Conservation (phyloP, 2,113 vertebrate genomes). For the Myotis davidii region DNA sequence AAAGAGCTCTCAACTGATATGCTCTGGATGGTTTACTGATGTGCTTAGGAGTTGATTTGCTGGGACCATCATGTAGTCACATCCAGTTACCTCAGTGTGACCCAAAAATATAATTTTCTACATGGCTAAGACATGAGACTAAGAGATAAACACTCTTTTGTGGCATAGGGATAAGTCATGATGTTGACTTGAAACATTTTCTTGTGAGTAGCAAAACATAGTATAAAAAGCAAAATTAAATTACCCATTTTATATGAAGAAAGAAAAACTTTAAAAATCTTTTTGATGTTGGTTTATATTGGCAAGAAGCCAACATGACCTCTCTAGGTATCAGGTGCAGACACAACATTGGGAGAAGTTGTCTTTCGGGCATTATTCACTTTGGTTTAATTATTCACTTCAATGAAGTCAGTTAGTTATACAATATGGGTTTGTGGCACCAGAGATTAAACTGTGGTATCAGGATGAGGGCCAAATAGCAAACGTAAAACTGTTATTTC, state of each 20-base stretch:
- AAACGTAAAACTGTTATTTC: not conserved
- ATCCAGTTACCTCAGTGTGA: not conserved
- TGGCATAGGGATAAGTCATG: not conserved
- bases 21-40: not conserved
- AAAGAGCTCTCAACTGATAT: not conserved
- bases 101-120: not conserved
- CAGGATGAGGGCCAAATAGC: not conserved
- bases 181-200: not conserved
- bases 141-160: not conserved
- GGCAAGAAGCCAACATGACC: not conserved
- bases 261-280: not conserved
- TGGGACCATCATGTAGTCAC: rapidly evolving
- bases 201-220: not conserved
- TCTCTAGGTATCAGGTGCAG: not conserved
- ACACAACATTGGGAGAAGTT: not conserved
- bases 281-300: not conserved
- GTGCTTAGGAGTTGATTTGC: not conserved
- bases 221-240: not conserved
- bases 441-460: not conserved
- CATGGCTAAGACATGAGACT: not conserved
- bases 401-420: not conserved
- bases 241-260: not conserved
- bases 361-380: not conserved
- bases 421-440: not conserved
- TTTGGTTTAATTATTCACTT: not conserved